Percentiles rank a stretch among this genome's conserved stretches.
phyloP scores from a whole-genome alignment of 2,888 invertebrate species.

The Plebejus anna region DNA sequence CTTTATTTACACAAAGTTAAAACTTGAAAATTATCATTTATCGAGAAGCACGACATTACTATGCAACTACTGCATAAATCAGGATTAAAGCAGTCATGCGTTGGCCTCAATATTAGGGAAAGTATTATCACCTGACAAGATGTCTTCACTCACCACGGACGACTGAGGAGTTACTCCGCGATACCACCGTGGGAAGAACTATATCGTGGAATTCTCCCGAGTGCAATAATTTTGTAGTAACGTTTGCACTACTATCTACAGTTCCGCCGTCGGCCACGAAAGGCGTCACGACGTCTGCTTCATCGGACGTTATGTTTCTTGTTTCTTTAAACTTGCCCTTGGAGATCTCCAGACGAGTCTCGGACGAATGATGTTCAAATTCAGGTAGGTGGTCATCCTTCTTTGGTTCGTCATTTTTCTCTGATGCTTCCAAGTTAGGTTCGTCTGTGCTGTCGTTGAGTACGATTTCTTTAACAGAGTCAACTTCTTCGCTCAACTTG shows the following conservation, averaged over 20 bases:
- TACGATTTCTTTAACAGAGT: constrained; percentile 49
- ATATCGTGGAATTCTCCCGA: constrained; percentile 79
- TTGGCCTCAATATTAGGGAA: constrained; percentile 69
- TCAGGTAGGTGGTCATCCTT: constrained; percentile 13
- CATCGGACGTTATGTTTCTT: constrained; percentile 50
- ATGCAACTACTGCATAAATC: constrained; percentile 42
- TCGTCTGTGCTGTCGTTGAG: constrained; percentile 28
- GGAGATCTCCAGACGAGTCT: neutral
- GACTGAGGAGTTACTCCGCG: constrained; percentile 66
- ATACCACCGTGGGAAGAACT: constrained; percentile 68
- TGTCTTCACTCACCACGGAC: constrained; percentile 79
- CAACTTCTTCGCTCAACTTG: constrained; percentile 69
- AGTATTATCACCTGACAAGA: constrained; percentile 76
- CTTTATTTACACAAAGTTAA: neutral
- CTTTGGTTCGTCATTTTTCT: constrained; percentile 4
- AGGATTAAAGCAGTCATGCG: constrained; percentile 65
- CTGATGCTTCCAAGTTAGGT: constrained; percentile 20
- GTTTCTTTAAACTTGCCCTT: constrained; percentile 38
- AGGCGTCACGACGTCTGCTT: constrained; percentile 67
- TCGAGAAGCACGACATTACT: constrained; percentile 35
- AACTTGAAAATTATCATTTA: neutral
- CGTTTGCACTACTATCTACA: constrained; percentile 40
- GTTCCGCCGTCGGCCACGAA: constrained; percentile 43
- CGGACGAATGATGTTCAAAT: constrained; percentile 25
- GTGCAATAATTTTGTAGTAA: constrained; percentile 56